Percentiles rank a stretch among this genome's conserved stretches.
These are phyloP conservation scores for Gymnogyps californianus DNA, from an alignment of 2,113 vertebrate species.

Conservation along the genomic window DNA sequence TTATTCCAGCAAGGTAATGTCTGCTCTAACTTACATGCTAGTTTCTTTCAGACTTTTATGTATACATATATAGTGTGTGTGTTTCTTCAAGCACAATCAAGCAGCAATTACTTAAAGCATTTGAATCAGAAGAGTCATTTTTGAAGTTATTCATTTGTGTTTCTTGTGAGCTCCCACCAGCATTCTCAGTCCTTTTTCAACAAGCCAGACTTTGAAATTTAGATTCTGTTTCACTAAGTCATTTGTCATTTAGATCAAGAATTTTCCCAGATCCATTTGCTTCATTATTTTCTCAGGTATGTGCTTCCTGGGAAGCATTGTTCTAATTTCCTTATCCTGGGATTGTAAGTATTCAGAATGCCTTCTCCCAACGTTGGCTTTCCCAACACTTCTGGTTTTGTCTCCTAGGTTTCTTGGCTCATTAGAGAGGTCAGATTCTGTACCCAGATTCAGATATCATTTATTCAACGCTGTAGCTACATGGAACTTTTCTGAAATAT, in stretches of 20 bases:
- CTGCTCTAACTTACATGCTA: background rate
- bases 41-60: background rate
- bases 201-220: background rate
- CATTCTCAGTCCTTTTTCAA: background rate
- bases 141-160: background rate
- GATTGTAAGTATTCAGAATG: background rate
- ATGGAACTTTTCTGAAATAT: background rate
- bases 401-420: background rate
- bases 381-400: background rate
- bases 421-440: background rate
- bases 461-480: background rate
- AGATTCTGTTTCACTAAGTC: background rate
- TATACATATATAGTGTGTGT: background rate
- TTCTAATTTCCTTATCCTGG: background rate
- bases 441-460: background rate
- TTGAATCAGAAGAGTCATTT: background rate
- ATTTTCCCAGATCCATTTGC: background rate
- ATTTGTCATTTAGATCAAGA: background rate
- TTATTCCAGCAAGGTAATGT: background rate
- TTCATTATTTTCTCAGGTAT: background rate
- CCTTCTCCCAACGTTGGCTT: background rate
- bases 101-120: background rate
- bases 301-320: background rate
- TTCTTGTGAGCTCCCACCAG: background rate
- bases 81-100: background rate